Evolutionary conservation across 2,113 vertebrate species (phyloP), one percentile per base, ranked within the genome.

Genomic region (Leptocoma aspasia): DNA sequence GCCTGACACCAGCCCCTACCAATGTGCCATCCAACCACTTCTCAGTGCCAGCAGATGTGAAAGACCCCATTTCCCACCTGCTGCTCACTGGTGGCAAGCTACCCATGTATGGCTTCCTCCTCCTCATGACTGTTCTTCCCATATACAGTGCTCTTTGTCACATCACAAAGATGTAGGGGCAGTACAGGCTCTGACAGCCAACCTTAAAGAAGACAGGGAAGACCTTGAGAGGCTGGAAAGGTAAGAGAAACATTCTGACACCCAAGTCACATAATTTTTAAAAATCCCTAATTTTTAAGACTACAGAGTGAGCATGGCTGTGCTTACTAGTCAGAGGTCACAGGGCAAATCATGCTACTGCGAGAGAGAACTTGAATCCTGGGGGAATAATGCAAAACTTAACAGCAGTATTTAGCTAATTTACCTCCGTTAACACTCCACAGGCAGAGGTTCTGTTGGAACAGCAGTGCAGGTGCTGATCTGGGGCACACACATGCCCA

Each of bases 401-500:
- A 37, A 31, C 44, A 82, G 35, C 15, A 41, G 26, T 5, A 19
- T 31, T 75, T 7, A 37, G 21, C 20, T 69, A 6, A 37, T 45
- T 83, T 44, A 23, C 16, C 47, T 75, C 42, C 49, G 28, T 41
- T 79, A 19, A 73, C 21, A 3, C 39, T 64, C 15, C 26, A 5
- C 0, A 0, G 41, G 60, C 54, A 95, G 37, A 60, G 35, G 26
- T 15, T 82, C 27, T 70, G 21, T 22, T 53, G 50, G 52, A 77
- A 77, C 20, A 64, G 22, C 65, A n/a, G 1, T 2, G 16, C 42
- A n/a, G 42, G 21, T 49, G 13, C 26, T 61, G n/a, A 41, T 37
- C 24, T 6, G 10, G 22, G 35, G 50, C 41, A 65, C 0, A 0
- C 35, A 49, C 3, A 1, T 11, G 23, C 21, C 66, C 64, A 69